A percentile compares a stretch with the other conserved stretches of the same genome.
Evolutionary conservation across 2,113 vertebrate species (phyloP).

Genomic region (Phalacrocorax aristotelis): DNA sequence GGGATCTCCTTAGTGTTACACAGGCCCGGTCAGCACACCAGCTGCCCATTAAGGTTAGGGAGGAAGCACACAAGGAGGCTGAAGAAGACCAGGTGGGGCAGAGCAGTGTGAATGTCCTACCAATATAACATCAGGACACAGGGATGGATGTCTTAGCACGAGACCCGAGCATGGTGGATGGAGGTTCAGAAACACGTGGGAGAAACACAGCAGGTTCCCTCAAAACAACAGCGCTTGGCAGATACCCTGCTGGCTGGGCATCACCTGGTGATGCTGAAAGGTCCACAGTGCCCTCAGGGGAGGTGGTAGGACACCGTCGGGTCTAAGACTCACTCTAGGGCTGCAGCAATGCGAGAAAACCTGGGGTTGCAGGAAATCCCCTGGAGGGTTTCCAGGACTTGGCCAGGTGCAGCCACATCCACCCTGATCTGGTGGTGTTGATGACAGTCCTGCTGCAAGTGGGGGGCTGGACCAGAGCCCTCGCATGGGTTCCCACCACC

Average conservation of each 20-base stretch:
- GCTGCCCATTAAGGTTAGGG: neutral
- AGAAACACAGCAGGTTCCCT: neutral
- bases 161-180: neutral
- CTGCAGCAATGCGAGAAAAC: neutral
- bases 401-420: neutral
- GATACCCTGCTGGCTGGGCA: neutral
- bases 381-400: neutral
- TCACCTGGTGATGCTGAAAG: neutral
- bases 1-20: neutral
- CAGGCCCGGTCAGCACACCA: neutral
- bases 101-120: neutral
- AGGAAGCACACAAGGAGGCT: neutral
- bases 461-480: neutral
- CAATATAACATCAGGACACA: neutral
- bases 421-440: neutral
- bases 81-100: neutral
- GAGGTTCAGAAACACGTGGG: neutral
- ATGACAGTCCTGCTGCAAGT: neutral
- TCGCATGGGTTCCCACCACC: accelerated
- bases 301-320: neutral
- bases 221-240: neutral
- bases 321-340: neutral
- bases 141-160: neutral
- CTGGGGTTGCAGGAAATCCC: neutral
- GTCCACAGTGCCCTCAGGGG: neutral